Evolutionary conservation across 92 coral and sea anemone species (phyloP).

Genomic region (Metridium senile): DNA sequence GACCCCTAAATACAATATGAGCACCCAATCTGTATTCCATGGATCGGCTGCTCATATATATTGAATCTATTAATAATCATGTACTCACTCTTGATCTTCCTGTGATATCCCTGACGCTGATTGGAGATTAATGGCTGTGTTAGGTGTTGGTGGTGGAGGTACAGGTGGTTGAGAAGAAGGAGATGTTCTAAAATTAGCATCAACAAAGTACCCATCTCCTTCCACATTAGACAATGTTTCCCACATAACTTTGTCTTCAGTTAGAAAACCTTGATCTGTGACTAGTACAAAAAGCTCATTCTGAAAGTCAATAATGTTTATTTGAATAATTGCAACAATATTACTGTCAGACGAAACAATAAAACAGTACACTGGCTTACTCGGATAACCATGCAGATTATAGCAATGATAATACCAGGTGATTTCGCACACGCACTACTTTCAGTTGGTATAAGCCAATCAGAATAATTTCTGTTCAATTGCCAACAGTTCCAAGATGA

Average conservation of each 20-base stretch:
- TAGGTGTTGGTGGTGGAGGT: slow-evolving; percentile 18
- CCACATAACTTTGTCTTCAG: slow-evolving; percentile 96
- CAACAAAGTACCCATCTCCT: slow-evolving; percentile 90
- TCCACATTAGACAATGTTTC: slow-evolving; percentile 92
- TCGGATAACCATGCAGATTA: too few species aligned
- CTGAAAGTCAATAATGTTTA: slow-evolving; percentile 32
- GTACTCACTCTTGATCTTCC: slow-evolving; percentile 96
- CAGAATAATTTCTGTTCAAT: too few species aligned
- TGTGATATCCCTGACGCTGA: slow-evolving; percentile 66
- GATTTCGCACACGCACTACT: too few species aligned
- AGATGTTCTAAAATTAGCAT: slow-evolving; percentile 72
- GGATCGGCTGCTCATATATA: too few species aligned
- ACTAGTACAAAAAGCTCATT: slow-evolving; percentile 89
- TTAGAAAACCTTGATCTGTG: slow-evolving; percentile 97
- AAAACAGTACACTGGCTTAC: too few species aligned
- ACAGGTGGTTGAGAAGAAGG: slow-evolving; percentile 49
- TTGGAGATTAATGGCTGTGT: slow-evolving; percentile 19
- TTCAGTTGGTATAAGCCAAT: too few species aligned
- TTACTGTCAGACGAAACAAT: too few species aligned
- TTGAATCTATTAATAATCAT: background rate
- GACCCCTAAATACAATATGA: background rate
- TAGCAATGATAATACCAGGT: too few species aligned
- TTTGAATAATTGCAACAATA: background rate
- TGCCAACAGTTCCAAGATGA: too few species aligned
- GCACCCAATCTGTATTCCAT: too few species aligned